A percentile compares a stretch with the other conserved stretches of the same genome.
These are phyloP conservation scores for Silurus lanzhouensis DNA, from an alignment of 2,797 vertebrate genomes.

Conservation along the genomic window DNA sequence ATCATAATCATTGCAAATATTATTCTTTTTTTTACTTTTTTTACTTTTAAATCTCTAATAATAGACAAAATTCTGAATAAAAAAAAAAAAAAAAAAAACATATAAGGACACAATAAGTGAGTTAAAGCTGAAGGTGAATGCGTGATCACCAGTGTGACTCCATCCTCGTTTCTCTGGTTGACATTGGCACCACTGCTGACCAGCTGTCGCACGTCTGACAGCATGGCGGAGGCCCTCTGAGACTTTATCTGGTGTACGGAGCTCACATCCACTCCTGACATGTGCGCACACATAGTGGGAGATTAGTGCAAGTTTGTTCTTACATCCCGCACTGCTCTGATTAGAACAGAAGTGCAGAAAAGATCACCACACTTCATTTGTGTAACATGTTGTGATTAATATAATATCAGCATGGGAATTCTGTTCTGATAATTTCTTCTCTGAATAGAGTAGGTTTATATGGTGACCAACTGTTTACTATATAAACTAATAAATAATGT, in stretches of 20 bases:
- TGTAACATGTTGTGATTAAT: not conserved
- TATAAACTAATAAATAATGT: not conserved
- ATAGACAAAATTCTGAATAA: too few species aligned
- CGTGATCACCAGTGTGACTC: slow-evolving; percentile 86
- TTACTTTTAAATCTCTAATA: not conserved
- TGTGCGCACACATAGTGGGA: slow-evolving; percentile 32
- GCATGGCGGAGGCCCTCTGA: slow-evolving; percentile 83
- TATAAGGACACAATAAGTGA: not conserved
- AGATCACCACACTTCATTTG: not conserved
- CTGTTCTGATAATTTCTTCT: slow-evolving; percentile 23
- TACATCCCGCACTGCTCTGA: slow-evolving; percentile 3
- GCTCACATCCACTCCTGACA: slow-evolving; percentile 82
- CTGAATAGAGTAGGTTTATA: not conserved
- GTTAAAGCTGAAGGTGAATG: not conserved
- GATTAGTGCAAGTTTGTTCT: slow-evolving; percentile 16
- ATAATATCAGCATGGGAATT: not conserved
- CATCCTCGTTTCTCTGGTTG: slow-evolving; percentile 84
- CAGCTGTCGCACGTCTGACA: slow-evolving; percentile 85
- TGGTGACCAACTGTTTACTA: not conserved
- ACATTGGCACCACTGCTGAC: slow-evolving; percentile 77
- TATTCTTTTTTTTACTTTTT: not conserved
- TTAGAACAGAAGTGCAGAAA: not conserved
- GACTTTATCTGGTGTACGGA: slow-evolving; percentile 83
- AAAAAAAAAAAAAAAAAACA: too few species aligned
- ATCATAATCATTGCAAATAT: too few species aligned